Evolutionary conservation across 2,113 vertebrate species (phyloP).

Genomic region (Charina bottae): DNA sequence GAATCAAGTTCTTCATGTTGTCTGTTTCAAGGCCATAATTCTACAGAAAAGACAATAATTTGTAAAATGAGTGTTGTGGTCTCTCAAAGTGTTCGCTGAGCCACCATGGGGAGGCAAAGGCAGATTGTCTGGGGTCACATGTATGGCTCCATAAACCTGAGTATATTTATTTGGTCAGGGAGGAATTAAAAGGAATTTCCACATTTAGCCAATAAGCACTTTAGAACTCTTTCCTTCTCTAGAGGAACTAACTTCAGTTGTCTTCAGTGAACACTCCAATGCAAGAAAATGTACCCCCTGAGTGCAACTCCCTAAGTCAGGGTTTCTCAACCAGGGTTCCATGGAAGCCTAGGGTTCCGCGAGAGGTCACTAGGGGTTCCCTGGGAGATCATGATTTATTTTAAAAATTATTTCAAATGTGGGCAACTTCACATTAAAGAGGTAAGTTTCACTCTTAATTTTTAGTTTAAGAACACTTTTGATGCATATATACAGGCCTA

Average conservation of each 20-base stretch:
- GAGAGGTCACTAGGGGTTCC: too few relatives aligned
- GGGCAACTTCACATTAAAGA: too few relatives aligned
- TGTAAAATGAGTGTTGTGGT: not conserved
- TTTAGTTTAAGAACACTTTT: too few relatives aligned
- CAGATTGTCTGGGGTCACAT: not conserved
- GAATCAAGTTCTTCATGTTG: constrained; percentile 91
- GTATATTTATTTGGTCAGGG: not conserved
- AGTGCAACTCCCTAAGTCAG: too few relatives aligned
- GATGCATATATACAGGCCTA: too few relatives aligned
- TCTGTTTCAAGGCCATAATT: constrained; percentile 97
- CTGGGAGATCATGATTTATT: too few relatives aligned
- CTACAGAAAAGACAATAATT: constrained; percentile 70
- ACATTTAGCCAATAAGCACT: too few relatives aligned
- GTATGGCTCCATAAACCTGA: not conserved
- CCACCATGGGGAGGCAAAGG: not conserved
- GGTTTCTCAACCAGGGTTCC: too few relatives aligned
- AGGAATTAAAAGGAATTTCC: not conserved
- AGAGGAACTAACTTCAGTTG: not conserved
- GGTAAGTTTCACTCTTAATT: too few relatives aligned
- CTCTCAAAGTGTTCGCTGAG: not conserved
- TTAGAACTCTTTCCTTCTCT: too few relatives aligned
- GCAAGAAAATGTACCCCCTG: not conserved
- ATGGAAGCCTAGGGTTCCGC: too few relatives aligned
- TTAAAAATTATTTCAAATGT: too few relatives aligned
- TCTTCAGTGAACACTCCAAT: not conserved